A percentile compares a stretch with the other conserved stretches of the same genome.
These are phyloP conservation scores for Pollachius pollachius DNA, from an alignment of 2,113 vertebrate species.

Conservation along the genomic window DNA sequence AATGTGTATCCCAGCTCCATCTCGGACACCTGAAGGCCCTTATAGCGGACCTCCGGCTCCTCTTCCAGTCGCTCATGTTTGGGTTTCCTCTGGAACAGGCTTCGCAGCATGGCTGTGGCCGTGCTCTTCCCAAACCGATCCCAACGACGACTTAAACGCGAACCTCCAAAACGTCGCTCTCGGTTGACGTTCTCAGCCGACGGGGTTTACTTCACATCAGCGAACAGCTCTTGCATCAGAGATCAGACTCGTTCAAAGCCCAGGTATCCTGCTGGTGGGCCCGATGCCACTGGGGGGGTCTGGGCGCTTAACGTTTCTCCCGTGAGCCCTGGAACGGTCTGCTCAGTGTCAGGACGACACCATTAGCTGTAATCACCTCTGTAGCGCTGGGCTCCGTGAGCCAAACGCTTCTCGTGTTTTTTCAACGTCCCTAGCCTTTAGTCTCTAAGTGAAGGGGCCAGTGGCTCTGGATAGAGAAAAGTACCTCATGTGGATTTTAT, in stretches of 20 bases:
- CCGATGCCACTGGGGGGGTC: neutral
- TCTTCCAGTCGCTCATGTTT: constrained; percentile 76
- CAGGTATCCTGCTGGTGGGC: neutral
- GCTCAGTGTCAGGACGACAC: constrained; percentile 2
- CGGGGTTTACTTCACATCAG: too few species aligned
- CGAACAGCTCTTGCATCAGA: too few species aligned
- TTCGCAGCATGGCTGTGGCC: constrained; percentile 57
- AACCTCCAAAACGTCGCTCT: neutral
- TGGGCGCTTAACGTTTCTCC: neutral
- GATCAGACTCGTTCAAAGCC: too few species aligned
- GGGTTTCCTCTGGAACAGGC: constrained; percentile 72
- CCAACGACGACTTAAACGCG: constrained; percentile 1
- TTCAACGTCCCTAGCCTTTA: constrained; percentile 10
- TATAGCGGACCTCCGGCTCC: constrained; percentile 79
- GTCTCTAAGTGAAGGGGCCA: constrained; percentile 14
- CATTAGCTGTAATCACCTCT: constrained; percentile 7
- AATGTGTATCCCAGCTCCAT: constrained; percentile 83
- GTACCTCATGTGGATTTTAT: constrained; percentile 16
- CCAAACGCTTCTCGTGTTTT: neutral
- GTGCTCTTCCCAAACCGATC: constrained; percentile 11
- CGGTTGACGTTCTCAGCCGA: neutral
- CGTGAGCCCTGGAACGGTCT: neutral
- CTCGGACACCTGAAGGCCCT: constrained; percentile 86
- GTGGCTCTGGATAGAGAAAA: constrained; percentile 10
- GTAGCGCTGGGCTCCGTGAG: neutral